Evolutionary conservation across 2,888 invertebrate species (phyloP), one percentile per base, ranked within the genome.

Genomic region (Oscheius myriophilus): DNA sequence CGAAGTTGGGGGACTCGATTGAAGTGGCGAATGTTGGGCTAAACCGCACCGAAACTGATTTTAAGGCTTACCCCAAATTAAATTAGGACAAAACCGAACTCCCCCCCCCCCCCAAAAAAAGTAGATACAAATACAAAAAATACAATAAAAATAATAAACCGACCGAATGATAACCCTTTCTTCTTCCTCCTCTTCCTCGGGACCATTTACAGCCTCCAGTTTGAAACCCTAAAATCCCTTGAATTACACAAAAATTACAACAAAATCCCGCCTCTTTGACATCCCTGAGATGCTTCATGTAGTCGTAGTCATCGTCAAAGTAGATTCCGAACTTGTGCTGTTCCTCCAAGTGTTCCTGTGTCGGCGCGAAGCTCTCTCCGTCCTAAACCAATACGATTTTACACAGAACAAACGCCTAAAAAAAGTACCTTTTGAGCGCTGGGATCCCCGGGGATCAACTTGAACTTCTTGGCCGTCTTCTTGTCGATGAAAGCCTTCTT

Each of bases 221-320:
- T 71, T 69, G 67, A 68, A 71, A 42, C 62, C 67, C 75, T 77
- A 73, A 69, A 21, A 21, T 6, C 18, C 18, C 0, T 25, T 33
- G 39, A 52, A 11, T 45, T 3, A 6, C 49, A 49, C 11, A 6
- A n/a, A 49, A 21, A n/a, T 6, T n/a, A 6, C 3, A 21, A 6
- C 6, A 18, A 18, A 18, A 21, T 49, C 54, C 14, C 52, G 73
- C 76, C 70, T 72, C 71, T 58, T 75, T 75, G 39, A 73, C 51
- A 42, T 65, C 91, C 81, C 91, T 91, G 67, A 97, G 90, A 90
- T 97, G 95, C 87, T 96, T 93, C 76, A 96, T 88, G 86, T 97
- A 97, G 87, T 97, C 92, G 87, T 95, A 96, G 81, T 95, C 94
- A 88, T 97, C 96, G 83, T 96, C 95, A 87, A 91, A 96, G 87